These are phyloP conservation scores for Drosophila trapezifrons DNA, from an alignment of 1,140 invertebrate species.

Conservation along the genomic window DNA sequence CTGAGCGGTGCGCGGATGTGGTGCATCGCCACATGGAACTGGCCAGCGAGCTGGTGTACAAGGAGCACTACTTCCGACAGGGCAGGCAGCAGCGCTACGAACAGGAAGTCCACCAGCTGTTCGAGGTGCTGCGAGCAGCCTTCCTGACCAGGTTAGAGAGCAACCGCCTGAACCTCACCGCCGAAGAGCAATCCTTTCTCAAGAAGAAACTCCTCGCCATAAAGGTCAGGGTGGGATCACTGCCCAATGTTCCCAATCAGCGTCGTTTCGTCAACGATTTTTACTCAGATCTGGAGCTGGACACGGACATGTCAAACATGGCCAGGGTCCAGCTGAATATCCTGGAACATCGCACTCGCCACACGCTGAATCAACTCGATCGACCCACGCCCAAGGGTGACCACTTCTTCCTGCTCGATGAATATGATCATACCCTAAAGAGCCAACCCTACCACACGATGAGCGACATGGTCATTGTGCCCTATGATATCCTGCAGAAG, in stretches of 20 bases:
- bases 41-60: constrained; percentile 14
- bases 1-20: neutral
- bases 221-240: neutral
- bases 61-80: constrained; percentile 1
- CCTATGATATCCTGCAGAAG: neutral
- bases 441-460: too few relatives aligned
- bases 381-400: neutral
- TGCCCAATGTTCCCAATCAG: constrained; percentile 1
- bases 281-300: neutral
- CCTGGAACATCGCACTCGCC: neutral
- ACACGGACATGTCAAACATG: neutral
- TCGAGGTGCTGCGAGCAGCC: neutral
- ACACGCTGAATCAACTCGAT: neutral
- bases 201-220: neutral
- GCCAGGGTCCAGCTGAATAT: neutral
- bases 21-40: neutral
- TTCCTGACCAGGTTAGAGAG: neutral
- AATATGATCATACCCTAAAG: too few relatives aligned
- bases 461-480: neutral
- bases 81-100: neutral
- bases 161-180: constrained; percentile 1
- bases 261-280: constrained; percentile 4
- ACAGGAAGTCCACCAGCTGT: neutral
- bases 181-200: neutral
- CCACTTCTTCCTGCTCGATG: neutral